Evolutionary conservation across 2,888 invertebrate genomes (phyloP).

Genomic region (Argyra leucocephala): DNA sequence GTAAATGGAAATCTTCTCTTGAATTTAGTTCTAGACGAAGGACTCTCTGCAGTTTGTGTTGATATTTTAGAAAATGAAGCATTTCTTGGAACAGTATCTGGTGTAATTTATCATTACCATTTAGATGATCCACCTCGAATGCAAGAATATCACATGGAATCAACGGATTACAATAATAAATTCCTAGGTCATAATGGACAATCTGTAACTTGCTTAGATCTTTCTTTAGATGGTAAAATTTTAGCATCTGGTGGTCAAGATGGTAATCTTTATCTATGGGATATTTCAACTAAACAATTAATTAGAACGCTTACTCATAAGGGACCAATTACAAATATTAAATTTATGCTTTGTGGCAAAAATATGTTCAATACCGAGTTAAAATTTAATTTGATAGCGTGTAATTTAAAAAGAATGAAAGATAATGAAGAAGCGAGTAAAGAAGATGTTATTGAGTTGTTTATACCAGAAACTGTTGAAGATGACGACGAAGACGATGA

Average conservation of each 20-base stretch:
- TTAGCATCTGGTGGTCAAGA: constrained; percentile 71
- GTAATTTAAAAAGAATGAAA: constrained; percentile 54
- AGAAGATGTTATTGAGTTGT: constrained; percentile 44
- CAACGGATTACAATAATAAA: constrained; percentile 45
- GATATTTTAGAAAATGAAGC: constrained; percentile 61
- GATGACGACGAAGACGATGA: constrained; percentile 19
- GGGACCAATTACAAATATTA: constrained; percentile 64
- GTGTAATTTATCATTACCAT: constrained; percentile 59
- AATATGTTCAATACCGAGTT: constrained; percentile 53
- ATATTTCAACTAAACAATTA: constrained; percentile 65
- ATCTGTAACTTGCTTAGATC: constrained; percentile 59
- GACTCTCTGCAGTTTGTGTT: constrained; percentile 58
- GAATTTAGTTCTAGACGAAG: constrained; percentile 62
- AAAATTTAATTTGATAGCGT: constrained; percentile 49
- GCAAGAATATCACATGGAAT: constrained; percentile 54
- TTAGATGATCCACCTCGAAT: constrained; percentile 59
- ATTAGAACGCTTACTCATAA: constrained; percentile 61
- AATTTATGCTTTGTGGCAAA: constrained; percentile 52
- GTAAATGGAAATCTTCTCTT: constrained; percentile 58
- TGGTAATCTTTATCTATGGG: constrained; percentile 68
- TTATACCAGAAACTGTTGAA: constrained; percentile 24
- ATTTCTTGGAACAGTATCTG: constrained; percentile 64
- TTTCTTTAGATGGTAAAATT: constrained; percentile 61
- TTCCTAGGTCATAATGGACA: constrained; percentile 58
- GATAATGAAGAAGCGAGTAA: constrained; percentile 40